Percentiles rank a stretch among this genome's conserved stretches.
Conservation (phyloP, 2,797 vertebrate species). For the Lithobates pipiens region DNA sequence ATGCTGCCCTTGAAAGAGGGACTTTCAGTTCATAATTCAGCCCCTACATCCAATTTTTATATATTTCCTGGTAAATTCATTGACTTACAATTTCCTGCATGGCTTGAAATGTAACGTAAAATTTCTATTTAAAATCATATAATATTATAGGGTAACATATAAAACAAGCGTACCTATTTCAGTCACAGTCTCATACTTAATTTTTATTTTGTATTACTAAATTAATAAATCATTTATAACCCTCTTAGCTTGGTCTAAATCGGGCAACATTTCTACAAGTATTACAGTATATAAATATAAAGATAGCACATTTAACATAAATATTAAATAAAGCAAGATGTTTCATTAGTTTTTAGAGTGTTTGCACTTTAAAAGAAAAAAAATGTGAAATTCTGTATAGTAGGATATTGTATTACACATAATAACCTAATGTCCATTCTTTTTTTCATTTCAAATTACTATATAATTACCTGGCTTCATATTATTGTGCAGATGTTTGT, state of each 20-base stretch:
- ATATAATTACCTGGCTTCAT: not conserved
- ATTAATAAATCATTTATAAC: conserved; percentile 47
- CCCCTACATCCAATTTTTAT: conserved; percentile 50
- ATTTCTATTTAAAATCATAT: conserved; percentile 58
- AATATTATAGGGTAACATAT: conserved; percentile 52
- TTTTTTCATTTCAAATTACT: not conserved
- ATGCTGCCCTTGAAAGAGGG: conserved; percentile 58
- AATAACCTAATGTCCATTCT: not conserved
- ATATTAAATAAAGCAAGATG: conserved; percentile 17
- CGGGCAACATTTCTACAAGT: conserved; percentile 17
- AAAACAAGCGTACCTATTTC: conserved; percentile 29
- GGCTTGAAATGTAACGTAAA: conserved; percentile 53
- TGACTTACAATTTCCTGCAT: conserved; percentile 58
- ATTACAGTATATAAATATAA: conserved; percentile 34
- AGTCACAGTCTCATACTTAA: conserved; percentile 35
- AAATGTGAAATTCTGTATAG: not conserved
- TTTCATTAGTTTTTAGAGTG: not conserved
- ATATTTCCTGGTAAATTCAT: conserved; percentile 58
- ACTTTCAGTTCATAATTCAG: conserved; percentile 62
- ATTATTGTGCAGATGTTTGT: too few relatives aligned
- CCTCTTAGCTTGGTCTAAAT: conserved; percentile 17
- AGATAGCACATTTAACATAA: conserved; percentile 19
- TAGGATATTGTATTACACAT: not conserved
- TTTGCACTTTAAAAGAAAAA: not conserved
- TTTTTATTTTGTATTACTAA: conserved; percentile 54